A percentile compares a stretch with the other conserved stretches of the same genome.
Conservation (phyloP, 2,888 invertebrate species). For the Drosophila engyochracea region DNA sequence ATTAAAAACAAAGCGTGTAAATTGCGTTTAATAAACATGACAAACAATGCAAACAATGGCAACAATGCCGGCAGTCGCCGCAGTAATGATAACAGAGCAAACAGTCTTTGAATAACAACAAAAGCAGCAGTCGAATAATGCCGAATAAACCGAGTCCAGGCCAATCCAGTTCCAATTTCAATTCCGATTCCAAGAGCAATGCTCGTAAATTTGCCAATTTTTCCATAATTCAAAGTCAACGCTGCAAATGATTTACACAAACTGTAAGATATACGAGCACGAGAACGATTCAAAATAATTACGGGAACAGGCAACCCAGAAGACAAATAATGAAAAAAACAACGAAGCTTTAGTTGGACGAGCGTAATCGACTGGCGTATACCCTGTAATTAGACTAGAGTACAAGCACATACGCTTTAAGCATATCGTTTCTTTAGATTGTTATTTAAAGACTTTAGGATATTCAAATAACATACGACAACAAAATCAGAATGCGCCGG, state of each 20-base stretch:
- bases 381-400: background rate
- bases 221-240: conserved; percentile 62
- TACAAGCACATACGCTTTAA: background rate
- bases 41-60: conserved; percentile 23
- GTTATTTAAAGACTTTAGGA: background rate
- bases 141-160: background rate
- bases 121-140: background rate
- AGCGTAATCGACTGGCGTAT: conserved; percentile 5
- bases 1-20: conserved; percentile 80
- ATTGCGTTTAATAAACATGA: conserved; percentile 53
- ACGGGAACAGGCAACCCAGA: conserved; percentile 26
- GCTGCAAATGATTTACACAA: conserved; percentile 55
- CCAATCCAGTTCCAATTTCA: conserved; percentile 5
- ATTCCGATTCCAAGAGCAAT: conserved; percentile 1
- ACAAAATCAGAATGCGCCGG: background rate
- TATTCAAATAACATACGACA: background rate
- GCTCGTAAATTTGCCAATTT: conserved; percentile 52
- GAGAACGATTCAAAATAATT: conserved; percentile 43
- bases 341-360: background rate
- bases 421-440: background rate
- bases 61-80: background rate
- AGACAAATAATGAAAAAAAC: conserved; percentile 20
- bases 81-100: background rate
- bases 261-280: conserved; percentile 43
- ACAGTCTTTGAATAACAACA: background rate